Conservation (phyloP, 2,113 vertebrate genomes). For the Osmerus mordax region DNA sequence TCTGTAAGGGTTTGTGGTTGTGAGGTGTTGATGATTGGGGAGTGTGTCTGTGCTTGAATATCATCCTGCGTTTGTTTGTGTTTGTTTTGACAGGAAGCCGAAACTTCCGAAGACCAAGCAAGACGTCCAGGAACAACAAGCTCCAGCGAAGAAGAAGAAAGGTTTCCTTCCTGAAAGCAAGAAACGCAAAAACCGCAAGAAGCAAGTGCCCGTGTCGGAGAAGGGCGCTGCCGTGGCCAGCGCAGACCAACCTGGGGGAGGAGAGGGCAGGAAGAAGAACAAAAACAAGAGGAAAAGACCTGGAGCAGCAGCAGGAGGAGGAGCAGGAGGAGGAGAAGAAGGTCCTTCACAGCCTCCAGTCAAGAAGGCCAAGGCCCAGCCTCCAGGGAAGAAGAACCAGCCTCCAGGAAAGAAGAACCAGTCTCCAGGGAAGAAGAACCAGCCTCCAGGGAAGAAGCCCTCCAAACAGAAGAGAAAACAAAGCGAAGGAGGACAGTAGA, state of each 20-base stretch:
- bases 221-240: neutral
- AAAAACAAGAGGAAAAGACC: conserved; percentile 55
- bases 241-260: neutral
- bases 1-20: neutral
- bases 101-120: conserved; percentile 75
- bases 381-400: conserved; percentile 2
- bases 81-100: conserved; percentile 71
- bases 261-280: conserved; percentile 55
- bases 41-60: neutral
- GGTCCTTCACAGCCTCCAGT: conserved; percentile 38
- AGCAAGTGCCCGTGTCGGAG: conserved; percentile 35
- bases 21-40: neutral
- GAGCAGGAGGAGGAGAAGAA: conserved; percentile 10
- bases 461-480: too few species aligned
- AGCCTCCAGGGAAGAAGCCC: too few species aligned
- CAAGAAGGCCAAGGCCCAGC: conserved; percentile 63
- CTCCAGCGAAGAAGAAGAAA: conserved; percentile 78
- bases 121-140: conserved; percentile 22
- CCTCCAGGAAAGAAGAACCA: neutral
- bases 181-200: conserved; percentile 83
- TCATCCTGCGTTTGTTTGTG: neutral
- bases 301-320: conserved; percentile 10
- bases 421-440: too few species aligned
- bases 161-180: conserved; percentile 92
- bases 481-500: too few species aligned